These are phyloP conservation scores for Zaprionus taronus DNA, from an alignment of 1,140 invertebrate genomes.

Conservation along the genomic window DNA sequence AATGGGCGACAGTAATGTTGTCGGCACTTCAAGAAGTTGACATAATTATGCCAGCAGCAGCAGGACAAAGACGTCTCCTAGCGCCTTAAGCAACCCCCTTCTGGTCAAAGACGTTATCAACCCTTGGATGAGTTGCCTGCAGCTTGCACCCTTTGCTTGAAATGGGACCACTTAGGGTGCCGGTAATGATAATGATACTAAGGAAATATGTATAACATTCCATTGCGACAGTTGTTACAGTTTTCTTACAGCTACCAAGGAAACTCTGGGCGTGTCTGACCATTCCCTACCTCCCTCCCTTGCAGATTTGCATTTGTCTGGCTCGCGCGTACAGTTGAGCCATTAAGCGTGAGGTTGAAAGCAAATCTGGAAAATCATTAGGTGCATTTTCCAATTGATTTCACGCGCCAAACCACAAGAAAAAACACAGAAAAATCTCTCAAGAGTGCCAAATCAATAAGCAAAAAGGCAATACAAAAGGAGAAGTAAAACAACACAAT, in stretches of 20 bases:
- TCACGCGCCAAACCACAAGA: constrained; percentile 65
- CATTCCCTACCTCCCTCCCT: background rate
- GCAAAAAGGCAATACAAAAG: constrained; percentile 20
- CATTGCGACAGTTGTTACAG: constrained; percentile 50
- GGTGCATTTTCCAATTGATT: constrained; percentile 82
- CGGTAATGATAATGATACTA: constrained; percentile 36
- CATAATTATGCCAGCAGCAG: constrained; percentile 76
- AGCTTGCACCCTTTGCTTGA: constrained; percentile 36
- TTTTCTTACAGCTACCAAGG: constrained; percentile 29
- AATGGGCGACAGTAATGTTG: constrained; percentile 40
- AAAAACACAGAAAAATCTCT: constrained; percentile 31
- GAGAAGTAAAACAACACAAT: constrained; percentile 54
- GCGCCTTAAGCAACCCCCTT: background rate
- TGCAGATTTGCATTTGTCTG: constrained; percentile 51
- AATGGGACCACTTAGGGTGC: constrained; percentile 19
- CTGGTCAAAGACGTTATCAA: constrained; percentile 18
- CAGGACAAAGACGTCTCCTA: background rate
- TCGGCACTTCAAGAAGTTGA: constrained; percentile 78
- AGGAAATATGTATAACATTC: constrained; percentile 40
- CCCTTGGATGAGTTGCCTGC: constrained; percentile 39
- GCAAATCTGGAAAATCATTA: constrained; percentile 74
- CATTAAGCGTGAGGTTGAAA: constrained; percentile 45
- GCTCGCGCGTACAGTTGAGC: constrained; percentile 56
- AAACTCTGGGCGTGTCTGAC: constrained; percentile 62
- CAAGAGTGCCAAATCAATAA: constrained; percentile 52